A percentile compares a stretch with the other conserved stretches of the same genome.
These are phyloP conservation scores for Apostichopus leukothele DNA, from an alignment of 53 echinoderm and acorn worm genomes.

Conservation along the genomic window DNA sequence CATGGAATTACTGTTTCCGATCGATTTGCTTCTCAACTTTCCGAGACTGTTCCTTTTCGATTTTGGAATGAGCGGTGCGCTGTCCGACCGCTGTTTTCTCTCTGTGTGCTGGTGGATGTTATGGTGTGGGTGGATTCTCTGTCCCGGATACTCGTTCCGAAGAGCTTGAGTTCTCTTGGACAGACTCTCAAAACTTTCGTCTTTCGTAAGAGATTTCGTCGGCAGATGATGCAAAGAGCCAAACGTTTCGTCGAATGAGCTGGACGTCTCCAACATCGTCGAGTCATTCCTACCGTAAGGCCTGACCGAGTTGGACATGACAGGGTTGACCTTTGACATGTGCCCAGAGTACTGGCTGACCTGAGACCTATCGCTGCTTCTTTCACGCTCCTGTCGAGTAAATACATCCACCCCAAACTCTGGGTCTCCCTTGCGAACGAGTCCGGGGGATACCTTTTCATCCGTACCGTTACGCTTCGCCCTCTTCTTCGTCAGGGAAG, in stretches of 20 bases:
- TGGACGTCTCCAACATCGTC: background rate
- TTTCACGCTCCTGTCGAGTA: slow-evolving; percentile 3
- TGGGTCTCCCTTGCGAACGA: background rate
- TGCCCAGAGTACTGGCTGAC: background rate
- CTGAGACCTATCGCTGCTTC: slow-evolving; percentile 22
- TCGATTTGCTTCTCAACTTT: slow-evolving; percentile 21
- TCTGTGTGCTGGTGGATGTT: background rate
- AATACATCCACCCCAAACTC: background rate
- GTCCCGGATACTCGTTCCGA: background rate
- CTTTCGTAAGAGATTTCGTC: background rate
- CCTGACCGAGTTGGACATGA: background rate
- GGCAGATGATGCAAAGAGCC: background rate
- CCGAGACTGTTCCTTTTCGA: background rate
- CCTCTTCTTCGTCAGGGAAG: slow-evolving; percentile 13
- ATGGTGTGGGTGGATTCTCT: background rate
- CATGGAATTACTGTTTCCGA: background rate
- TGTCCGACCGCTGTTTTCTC: slow-evolving; percentile 2
- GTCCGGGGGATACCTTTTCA: background rate
- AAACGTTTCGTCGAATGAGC: slow-evolving; percentile 18
- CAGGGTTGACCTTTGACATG: background rate
- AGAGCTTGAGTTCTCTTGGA: slow-evolving; percentile 15
- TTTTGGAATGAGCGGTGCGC: slow-evolving; percentile 45
- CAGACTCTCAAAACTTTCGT: slow-evolving; percentile 30
- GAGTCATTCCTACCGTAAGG: background rate
- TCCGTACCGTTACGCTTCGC: background rate